Evolutionary conservation across 2,888 invertebrate genomes (phyloP).

Genomic region (Drosophila infuscata): DNA sequence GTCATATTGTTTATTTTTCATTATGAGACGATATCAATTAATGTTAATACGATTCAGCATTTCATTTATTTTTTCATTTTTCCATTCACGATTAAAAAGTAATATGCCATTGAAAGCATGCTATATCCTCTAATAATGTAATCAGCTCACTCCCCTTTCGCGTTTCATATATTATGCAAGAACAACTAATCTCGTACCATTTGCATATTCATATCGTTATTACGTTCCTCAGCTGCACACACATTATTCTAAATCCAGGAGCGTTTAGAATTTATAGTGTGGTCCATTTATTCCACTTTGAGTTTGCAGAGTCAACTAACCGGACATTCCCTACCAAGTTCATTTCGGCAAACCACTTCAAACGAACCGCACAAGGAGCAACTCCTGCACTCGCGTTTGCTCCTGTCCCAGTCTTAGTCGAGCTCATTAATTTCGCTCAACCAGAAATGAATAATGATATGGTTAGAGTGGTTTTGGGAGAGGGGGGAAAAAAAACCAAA

Average conservation of each 20-base stretch:
- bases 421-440: constrained; percentile 59
- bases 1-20: not conserved
- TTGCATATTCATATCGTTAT: not conserved
- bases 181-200: not conserved
- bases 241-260: constrained; percentile 23
- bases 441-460: constrained; percentile 57
- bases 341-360: constrained; percentile 47
- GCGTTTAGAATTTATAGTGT: constrained; percentile 5
- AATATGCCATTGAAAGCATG: constrained; percentile 10
- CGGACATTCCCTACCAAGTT: constrained; percentile 31
- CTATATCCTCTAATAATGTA: not conserved
- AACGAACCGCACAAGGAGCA: constrained; percentile 35
- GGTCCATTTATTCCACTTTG: constrained; percentile 13
- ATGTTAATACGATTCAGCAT: constrained; percentile 6
- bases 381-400: not conserved
- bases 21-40: not conserved
- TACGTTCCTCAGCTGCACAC: constrained; percentile 5
- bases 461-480: constrained; percentile 13
- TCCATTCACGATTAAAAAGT: not conserved
- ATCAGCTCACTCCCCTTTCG: no score
- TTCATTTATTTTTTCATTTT: not conserved
- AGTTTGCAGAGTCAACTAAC: constrained; percentile 24
- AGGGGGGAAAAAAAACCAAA: not conserved
- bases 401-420: not conserved
- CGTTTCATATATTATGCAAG: not conserved